phyloP scores from a whole-genome alignment of 2,113 vertebrate genomes.

The Rhizomys pruinosus region DNA sequence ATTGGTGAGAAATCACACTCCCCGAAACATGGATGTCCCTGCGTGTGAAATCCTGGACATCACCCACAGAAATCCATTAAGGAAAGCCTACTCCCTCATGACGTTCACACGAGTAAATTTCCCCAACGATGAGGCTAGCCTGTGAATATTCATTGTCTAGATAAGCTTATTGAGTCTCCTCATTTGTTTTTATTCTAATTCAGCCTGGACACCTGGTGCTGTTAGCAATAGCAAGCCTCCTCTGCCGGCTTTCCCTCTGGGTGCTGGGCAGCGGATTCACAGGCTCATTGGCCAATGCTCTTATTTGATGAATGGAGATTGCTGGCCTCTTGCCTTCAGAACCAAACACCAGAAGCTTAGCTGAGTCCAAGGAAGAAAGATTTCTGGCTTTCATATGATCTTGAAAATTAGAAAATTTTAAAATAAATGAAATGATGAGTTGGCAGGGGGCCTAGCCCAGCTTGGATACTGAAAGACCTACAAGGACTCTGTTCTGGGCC shows the following conservation, averaged over 20 bases:
- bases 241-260: constrained; percentile 1
- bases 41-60: background rate
- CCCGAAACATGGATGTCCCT: background rate
- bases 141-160: background rate
- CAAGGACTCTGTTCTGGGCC: no score
- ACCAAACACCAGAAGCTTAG: no score
- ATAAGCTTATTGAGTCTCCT: constrained; percentile 47
- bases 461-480: no score
- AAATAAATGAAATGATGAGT: no score
- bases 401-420: no score
- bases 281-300: constrained; percentile 32
- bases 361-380: no score
- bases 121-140: no score
- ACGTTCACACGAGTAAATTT: no score
- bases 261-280: background rate
- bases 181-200: constrained; percentile 59
- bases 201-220: constrained; percentile 16
- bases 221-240: constrained; percentile 66
- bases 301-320: background rate
- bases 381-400: no score
- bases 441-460: no score
- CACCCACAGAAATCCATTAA: background rate
- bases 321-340: no score
- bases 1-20: background rate
- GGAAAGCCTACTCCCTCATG: constrained; percentile 12